Percentiles rank a stretch among this genome's conserved stretches.
Conservation (phyloP, 2,888 invertebrate genomes). For the Carpatolechia fugitivella region DNA sequence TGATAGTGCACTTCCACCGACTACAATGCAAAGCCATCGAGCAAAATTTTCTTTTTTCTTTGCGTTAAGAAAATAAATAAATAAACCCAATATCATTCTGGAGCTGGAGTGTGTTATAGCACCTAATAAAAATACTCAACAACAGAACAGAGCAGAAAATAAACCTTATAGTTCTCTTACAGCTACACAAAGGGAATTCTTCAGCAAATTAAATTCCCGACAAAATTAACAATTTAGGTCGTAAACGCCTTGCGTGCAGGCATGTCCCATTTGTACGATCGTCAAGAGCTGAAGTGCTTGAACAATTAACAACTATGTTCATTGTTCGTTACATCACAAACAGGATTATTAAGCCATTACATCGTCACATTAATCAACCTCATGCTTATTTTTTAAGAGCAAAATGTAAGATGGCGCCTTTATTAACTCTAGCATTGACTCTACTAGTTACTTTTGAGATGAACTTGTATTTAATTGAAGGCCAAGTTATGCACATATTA, state of each 20-base stretch:
- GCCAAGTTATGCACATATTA: slow-evolving; percentile 1
- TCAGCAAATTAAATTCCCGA: slow-evolving; percentile 2
- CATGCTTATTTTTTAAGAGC: background rate
- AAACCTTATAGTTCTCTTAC: background rate
- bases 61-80: too few relatives aligned
- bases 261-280: background rate
- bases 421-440: background rate
- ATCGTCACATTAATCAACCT: background rate
- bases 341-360: slow-evolving; percentile 1
- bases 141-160: background rate
- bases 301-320: slow-evolving; percentile 1
- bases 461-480: background rate
- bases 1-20: too few relatives aligned
- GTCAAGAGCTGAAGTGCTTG: background rate
- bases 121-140: background rate
- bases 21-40: too few relatives aligned
- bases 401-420: too few relatives aligned
- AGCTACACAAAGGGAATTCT: background rate
- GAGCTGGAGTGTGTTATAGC: too few relatives aligned
- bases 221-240: background rate
- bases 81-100: too few relatives aligned
- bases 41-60: too few relatives aligned
- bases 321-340: slow-evolving; percentile 2
- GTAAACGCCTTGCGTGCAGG: background rate
- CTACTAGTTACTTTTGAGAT: background rate